Evolutionary conservation across 2,888 invertebrate genomes (phyloP).

Genomic region (Lasioglossum malachurum): DNA sequence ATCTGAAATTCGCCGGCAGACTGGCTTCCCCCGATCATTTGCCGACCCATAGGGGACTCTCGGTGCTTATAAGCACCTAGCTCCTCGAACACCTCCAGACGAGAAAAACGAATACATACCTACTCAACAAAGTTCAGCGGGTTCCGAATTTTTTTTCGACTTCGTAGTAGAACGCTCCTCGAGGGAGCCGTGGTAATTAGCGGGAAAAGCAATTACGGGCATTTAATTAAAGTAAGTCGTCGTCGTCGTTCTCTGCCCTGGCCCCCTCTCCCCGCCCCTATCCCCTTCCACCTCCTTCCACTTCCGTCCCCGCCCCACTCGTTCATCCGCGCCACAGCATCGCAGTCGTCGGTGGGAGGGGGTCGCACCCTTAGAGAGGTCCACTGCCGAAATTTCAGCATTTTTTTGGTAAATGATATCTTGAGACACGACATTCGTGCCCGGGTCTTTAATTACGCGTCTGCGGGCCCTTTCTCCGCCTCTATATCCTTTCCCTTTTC

Average conservation of each 20-base stretch:
- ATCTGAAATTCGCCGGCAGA: constrained; percentile 27
- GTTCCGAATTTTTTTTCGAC: constrained; percentile 70
- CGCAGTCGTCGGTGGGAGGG: constrained; percentile 40
- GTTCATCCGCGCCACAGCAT: constrained; percentile 6
- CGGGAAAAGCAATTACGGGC: constrained; percentile 81
- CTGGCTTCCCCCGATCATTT: constrained; percentile 39
- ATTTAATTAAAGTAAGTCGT: constrained; percentile 82
- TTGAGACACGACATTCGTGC: constrained; percentile 52
- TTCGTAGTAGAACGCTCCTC: constrained; percentile 58
- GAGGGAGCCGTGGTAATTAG: constrained; percentile 77
- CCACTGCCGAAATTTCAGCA: constrained; percentile 67
- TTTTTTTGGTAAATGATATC: constrained; percentile 70
- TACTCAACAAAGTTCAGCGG: constrained; percentile 66
- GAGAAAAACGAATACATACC: constrained; percentile 59
- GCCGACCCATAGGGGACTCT: constrained; percentile 38
- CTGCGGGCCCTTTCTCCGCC: constrained; percentile 41
- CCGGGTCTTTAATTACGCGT: constrained; percentile 67
- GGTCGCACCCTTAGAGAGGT: constrained; percentile 52
- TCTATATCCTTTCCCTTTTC: constrained; percentile 13
- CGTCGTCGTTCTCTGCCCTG: constrained; percentile 56
- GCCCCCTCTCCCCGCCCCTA: neutral
- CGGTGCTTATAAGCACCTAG: constrained; percentile 55
- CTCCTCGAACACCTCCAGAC: constrained; percentile 74
- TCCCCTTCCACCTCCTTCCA: neutral
- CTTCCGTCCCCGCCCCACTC: neutral